Percentiles rank a stretch among this genome's conserved stretches.
Evolutionary conservation across 2,888 invertebrate species (phyloP).

Genomic region (Drosophila austrosaltans): DNA sequence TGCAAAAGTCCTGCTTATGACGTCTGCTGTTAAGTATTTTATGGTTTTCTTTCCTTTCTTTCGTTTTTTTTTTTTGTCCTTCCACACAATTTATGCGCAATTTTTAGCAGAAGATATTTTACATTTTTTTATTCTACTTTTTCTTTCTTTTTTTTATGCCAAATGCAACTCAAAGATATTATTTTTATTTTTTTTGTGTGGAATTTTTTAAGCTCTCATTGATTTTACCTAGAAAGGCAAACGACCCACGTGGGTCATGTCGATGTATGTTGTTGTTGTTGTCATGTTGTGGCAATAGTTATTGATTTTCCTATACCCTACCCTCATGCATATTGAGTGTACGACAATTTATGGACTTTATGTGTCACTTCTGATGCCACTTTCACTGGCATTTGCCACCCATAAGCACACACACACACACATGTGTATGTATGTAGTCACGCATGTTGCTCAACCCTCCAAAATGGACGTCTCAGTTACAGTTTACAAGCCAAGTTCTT

Average conservation of each 20-base stretch:
- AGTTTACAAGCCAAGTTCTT: slow-evolving; percentile 27
- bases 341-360: slow-evolving; percentile 76
- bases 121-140: neutral
- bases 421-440: slow-evolving; percentile 25
- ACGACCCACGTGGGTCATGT: slow-evolving; percentile 40
- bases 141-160: neutral
- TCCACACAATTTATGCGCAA: slow-evolving; percentile 55
- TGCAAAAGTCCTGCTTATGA: slow-evolving; percentile 28
- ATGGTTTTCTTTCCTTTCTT: slow-evolving; percentile 33
- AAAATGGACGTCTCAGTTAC: slow-evolving; percentile 69
- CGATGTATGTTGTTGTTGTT: slow-evolving; percentile 3
- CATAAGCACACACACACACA: slow-evolving; percentile 15
- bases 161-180: slow-evolving; percentile 8
- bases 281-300: slow-evolving; percentile 55
- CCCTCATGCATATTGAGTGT: slow-evolving; percentile 62
- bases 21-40: slow-evolving; percentile 26
- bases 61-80: slow-evolving; percentile 20
- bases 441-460: slow-evolving; percentile 43
- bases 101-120: slow-evolving; percentile 35
- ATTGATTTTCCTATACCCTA: slow-evolving; percentile 63
- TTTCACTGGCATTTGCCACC: slow-evolving; percentile 58
- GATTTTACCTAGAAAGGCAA: slow-evolving; percentile 50
- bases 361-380: slow-evolving; percentile 76
- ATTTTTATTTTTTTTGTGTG: neutral
- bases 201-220: slow-evolving; percentile 38